These are phyloP conservation scores for Arrhopalites spinosus DNA, from an alignment of 2,888 invertebrate species.

Conservation along the genomic window DNA sequence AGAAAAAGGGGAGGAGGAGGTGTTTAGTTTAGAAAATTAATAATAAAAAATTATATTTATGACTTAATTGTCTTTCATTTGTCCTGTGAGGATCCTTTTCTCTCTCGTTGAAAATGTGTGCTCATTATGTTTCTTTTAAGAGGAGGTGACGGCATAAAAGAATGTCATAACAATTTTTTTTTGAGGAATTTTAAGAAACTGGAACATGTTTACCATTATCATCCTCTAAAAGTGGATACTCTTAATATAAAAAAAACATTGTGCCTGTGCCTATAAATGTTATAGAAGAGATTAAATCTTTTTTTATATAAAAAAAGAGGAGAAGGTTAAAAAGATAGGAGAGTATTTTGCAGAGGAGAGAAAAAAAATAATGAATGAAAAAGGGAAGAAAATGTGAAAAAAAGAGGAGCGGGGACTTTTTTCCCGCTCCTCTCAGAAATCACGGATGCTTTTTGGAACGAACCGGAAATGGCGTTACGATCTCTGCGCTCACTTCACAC, in stretches of 20 bases:
- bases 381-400: constrained; percentile 22
- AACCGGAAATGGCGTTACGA: constrained; percentile 42
- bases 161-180: not conserved
- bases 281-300: too few species aligned
- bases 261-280: too few species aligned
- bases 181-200: not conserved
- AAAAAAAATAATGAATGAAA: constrained; percentile 32
- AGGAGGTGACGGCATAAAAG: too few species aligned
- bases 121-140: not conserved
- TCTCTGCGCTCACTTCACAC: constrained; percentile 35
- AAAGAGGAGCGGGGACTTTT: constrained; percentile 34
- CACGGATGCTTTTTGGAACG: constrained; percentile 23
- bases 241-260: not conserved
- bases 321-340: not conserved
- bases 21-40: too few species aligned
- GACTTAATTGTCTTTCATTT: too few species aligned
- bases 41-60: too few species aligned
- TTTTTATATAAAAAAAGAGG: not conserved
- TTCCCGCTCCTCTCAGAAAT: not conserved
- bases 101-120: not conserved
- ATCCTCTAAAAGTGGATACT: not conserved
- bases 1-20: too few species aligned
- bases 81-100: too few species aligned
- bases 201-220: too few species aligned
- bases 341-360: constrained; percentile 25